Evolutionary conservation across 2,113 vertebrate genomes (phyloP).

Genomic region (Peromyscus leucopus): DNA sequence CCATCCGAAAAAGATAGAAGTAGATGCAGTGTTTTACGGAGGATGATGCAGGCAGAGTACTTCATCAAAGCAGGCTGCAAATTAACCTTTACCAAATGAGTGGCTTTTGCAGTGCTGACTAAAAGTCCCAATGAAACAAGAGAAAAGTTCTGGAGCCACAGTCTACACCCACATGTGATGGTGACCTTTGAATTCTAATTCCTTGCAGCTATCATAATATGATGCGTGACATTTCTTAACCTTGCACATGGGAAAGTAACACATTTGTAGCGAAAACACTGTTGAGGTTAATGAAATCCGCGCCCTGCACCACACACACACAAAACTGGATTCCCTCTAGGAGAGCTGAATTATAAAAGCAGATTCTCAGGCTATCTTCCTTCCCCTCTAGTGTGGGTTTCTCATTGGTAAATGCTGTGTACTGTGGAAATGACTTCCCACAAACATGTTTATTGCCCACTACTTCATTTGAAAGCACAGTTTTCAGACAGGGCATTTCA

Average conservation of each 20-base stretch:
- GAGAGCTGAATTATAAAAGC: neutral
- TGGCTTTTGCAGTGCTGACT: conserved; percentile 45
- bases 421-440: conserved; percentile 10
- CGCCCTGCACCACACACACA: neutral
- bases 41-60: neutral
- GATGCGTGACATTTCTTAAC: conserved; percentile 75
- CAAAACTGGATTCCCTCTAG: conserved; percentile 39
- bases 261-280: conserved; percentile 62
- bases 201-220: conserved; percentile 72
- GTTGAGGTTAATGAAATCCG: conserved; percentile 72
- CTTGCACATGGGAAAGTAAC: conserved; percentile 71
- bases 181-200: conserved; percentile 80
- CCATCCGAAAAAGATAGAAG: neutral
- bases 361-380: neutral
- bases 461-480: neutral
- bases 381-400: neutral
- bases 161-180: conserved; percentile 64
- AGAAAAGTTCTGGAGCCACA: conserved; percentile 55
- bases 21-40: neutral
- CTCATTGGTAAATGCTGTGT: neutral
- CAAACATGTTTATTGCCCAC: neutral
- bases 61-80: conserved; percentile 60
- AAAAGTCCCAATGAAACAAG: conserved; percentile 68
- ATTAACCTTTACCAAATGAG: conserved; percentile 81
- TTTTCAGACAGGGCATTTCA: neutral